phyloP scores from a whole-genome alignment of 1,140 invertebrate genomes.

The Formica selysi region DNA sequence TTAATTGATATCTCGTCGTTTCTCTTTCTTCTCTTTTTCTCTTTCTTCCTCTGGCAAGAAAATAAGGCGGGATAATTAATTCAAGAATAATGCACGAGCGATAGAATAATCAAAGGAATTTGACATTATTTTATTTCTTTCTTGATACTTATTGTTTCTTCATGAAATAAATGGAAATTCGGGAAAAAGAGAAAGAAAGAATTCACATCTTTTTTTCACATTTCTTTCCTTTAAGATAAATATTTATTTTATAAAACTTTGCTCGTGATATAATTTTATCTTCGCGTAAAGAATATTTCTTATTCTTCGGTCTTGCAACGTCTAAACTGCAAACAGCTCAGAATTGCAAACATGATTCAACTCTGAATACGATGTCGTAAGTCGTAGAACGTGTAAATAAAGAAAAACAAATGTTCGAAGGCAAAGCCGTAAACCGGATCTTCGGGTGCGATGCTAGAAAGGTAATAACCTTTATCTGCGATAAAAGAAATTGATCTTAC shows the following conservation, averaged over 20 bases:
- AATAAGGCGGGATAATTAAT: conserved; percentile 22
- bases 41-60: not conserved
- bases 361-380: conserved; percentile 1
- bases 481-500: conserved; percentile 78
- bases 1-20: conserved; percentile 68
- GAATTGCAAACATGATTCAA: not conserved
- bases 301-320: not conserved
- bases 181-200: not conserved
- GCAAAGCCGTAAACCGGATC: conserved; percentile 29
- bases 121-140: not conserved
- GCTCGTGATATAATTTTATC: not conserved
- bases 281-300: not conserved
- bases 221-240: conserved; percentile 3
- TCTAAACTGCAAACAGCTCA: not conserved
- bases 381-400: conserved; percentile 34
- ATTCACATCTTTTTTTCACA: not conserved
- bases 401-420: conserved; percentile 17
- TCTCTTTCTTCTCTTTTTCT: not conserved
- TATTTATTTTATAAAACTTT: conserved; percentile 8
- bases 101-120: not conserved
- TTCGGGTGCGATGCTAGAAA: conserved; percentile 8
- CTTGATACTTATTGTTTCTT: not conserved
- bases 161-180: not conserved
- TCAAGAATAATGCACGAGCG: not conserved
- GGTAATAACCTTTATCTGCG: conserved; percentile 77